Evolutionary conservation across 2,113 vertebrate species (phyloP).

Genomic region (Peromyscus leucopus): DNA sequence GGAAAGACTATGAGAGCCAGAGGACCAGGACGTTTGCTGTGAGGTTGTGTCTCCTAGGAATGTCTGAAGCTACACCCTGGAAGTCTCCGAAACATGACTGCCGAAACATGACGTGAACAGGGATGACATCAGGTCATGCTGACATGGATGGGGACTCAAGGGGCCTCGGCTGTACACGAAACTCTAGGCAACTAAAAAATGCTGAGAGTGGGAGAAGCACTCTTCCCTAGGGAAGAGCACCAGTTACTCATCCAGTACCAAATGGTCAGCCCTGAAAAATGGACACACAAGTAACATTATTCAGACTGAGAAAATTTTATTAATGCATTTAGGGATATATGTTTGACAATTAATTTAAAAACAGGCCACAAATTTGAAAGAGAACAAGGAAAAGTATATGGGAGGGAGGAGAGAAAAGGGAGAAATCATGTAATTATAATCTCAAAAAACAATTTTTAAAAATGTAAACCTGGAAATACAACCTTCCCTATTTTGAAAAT

Average conservation of each 20-base stretch:
- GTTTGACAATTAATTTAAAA: neutral
- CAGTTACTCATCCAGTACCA: neutral
- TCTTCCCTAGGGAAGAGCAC: neutral
- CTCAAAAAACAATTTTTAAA: too few relatives aligned
- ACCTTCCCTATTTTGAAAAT: neutral
- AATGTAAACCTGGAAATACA: constrained; percentile 3
- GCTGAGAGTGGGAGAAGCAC: neutral
- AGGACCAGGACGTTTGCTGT: neutral
- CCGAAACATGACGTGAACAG: neutral
- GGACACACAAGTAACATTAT: neutral
- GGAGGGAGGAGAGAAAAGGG: neutral
- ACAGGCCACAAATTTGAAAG: neutral
- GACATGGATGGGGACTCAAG: neutral
- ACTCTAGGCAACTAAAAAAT: neutral
- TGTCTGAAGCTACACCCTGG: neutral
- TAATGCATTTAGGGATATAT: neutral
- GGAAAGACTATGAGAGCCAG: neutral
- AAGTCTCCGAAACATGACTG: neutral
- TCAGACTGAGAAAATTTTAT: neutral
- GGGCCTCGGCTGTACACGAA: neutral
- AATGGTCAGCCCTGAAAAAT: neutral
- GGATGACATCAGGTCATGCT: neutral
- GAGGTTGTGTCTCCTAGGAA: neutral
- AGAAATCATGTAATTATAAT: neutral
- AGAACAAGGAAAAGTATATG: neutral